Evolutionary conservation across 2,888 invertebrate genomes (phyloP).

Genomic region (Brachyopa scutellaris): DNA sequence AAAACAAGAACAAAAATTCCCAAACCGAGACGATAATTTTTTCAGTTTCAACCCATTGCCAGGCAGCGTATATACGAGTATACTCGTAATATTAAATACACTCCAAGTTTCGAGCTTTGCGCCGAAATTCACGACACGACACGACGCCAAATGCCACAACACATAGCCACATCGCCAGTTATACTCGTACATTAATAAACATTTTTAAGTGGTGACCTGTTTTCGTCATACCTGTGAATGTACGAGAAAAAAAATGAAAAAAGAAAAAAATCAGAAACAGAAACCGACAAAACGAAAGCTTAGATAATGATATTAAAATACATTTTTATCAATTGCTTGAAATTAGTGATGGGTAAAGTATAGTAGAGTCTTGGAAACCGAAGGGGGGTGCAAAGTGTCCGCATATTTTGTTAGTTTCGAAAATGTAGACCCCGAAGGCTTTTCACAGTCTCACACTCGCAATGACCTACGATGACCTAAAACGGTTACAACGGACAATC

Average conservation of each 20-base stretch:
- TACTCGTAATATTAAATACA: slow-evolving; percentile 11
- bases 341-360: not conserved
- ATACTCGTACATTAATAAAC: slow-evolving; percentile 28
- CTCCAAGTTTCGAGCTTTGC: slow-evolving; percentile 58
- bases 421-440: slow-evolving; percentile 15
- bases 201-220: slow-evolving; percentile 72
- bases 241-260: slow-evolving; percentile 18
- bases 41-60: slow-evolving; percentile 18
- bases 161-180: slow-evolving; percentile 30
- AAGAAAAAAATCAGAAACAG: slow-evolving; percentile 18
- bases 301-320: slow-evolving; percentile 62
- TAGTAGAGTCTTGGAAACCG: not conserved
- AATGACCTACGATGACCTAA: slow-evolving; percentile 61
- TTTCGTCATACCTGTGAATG: slow-evolving; percentile 71
- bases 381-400: not conserved
- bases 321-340: slow-evolving; percentile 40
- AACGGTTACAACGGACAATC: slow-evolving; percentile 17
- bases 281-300: slow-evolving; percentile 56
- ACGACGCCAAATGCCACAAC: slow-evolving; percentile 33
- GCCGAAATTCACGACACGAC: slow-evolving; percentile 43
- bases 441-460: not conserved
- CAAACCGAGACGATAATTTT: slow-evolving; percentile 50
- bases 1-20: slow-evolving; percentile 62
- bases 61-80: too few species aligned
- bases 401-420: slow-evolving; percentile 15